Base-by-base conservation (phyloP, 1,140 invertebrate species). In the Heliconius congener region DNA sequence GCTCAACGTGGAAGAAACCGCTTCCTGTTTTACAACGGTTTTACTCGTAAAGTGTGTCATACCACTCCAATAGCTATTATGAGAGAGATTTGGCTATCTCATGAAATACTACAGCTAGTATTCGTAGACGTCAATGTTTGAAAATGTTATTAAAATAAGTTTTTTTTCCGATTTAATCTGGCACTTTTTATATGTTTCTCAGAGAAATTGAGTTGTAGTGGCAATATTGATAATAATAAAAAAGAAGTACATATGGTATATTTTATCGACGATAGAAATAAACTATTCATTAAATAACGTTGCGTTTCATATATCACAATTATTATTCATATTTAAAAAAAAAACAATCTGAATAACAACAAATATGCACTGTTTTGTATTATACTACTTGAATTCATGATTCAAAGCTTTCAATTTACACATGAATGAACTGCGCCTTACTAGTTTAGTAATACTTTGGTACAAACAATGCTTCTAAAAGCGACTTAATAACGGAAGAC, bases 1-100 rank as follows among this genome's bases (percentile, higher is more conserved):
- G 52, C 78, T 76, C 83, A 23, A 57, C 78, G 82, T 82, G 55
- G 79, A 81, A 76, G 60, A 80, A 74, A 80, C 74, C 79, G 77
- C 77, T 81, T 84, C 73, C 80, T 78, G 72, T 82, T 78, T 77
- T 82, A 82, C 76, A 77, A 71, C 71, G 60, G 52, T 66, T 66
- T 66, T 66, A 66, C 60, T 66, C 37, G 34, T 60, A 50, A 75
- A 75, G 23, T 71, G 27, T 76, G 74, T 42, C 60, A 76, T 76
- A 50, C 46, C 74, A 70, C 23, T 60, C 60, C 57, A 70, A 71
- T 76, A 42, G 39, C 19, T 76, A 71, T 66, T 66, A 23, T 60
- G 55, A 27, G 27, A 3, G 23, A 66, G 60, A 66, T 66, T 66
- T 66, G 60, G 55, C 27, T 66, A 66, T 66, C 60, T 66, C 11